These are phyloP conservation scores for Drosophila littoralis DNA, from an alignment of 1,140 invertebrate genomes.

Conservation along the genomic window DNA sequence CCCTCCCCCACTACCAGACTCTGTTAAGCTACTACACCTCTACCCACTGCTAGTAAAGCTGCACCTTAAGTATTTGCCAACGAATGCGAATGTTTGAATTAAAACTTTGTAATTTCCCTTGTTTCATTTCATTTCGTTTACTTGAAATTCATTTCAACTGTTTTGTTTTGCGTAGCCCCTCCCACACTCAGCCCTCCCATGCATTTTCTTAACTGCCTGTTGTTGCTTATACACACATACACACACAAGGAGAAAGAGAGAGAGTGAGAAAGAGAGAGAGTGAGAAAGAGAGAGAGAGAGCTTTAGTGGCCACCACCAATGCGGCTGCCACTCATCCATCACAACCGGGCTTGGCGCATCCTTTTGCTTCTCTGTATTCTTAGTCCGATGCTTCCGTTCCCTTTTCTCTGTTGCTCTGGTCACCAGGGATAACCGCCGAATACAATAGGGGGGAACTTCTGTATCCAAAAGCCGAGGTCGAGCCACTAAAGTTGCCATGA, in stretches of 20 bases:
- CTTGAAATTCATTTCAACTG: slow-evolving; percentile 78
- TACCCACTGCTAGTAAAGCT: slow-evolving; percentile 48
- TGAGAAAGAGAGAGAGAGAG: neutral
- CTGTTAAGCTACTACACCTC: neutral
- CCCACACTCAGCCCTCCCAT: slow-evolving; percentile 11
- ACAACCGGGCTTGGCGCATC: slow-evolving; percentile 28
- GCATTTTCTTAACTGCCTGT: slow-evolving; percentile 50
- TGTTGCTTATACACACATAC: slow-evolving; percentile 12
- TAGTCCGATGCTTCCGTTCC: slow-evolving; percentile 4
- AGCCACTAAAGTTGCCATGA: slow-evolving; percentile 71
- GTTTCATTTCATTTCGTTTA: slow-evolving; percentile 82
- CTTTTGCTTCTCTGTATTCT: slow-evolving; percentile 28
- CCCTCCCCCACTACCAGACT: neutral
- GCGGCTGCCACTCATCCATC: slow-evolving; percentile 53
- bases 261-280: neutral
- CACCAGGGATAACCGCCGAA: slow-evolving; percentile 73
- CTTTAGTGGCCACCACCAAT: slow-evolving; percentile 23
- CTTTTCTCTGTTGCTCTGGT: slow-evolving; percentile 31
- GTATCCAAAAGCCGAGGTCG: slow-evolving; percentile 48
- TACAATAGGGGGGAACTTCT: slow-evolving; percentile 49
- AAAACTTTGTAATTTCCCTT: slow-evolving; percentile 83
- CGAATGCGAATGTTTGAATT: slow-evolving; percentile 82
- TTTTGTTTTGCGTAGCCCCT: slow-evolving; percentile 35
- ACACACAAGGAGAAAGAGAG: neutral
- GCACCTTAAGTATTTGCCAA: slow-evolving; percentile 79